Evolutionary conservation across 2,797 vertebrate species (phyloP).

Genomic region (Fratercula arctica): DNA sequence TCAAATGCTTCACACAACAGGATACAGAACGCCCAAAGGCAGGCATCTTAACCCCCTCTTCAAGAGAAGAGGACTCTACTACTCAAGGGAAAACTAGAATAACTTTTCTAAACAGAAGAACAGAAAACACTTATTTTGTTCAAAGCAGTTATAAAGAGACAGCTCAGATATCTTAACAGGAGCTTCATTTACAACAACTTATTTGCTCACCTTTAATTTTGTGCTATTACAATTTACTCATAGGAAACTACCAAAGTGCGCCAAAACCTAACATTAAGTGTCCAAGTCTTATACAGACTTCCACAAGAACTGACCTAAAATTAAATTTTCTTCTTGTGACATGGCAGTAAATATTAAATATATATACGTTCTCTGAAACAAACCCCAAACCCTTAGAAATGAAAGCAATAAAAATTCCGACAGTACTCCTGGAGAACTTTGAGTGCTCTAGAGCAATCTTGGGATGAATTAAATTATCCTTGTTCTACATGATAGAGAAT

Average conservation of each 20-base stretch:
- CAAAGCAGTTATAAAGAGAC: neutral
- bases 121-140: neutral
- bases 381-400: neutral
- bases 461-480: neutral
- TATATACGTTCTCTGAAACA: neutral
- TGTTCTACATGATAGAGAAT: neutral
- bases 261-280: neutral
- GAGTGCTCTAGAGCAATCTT: neutral
- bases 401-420: neutral
- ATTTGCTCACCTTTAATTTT: neutral
- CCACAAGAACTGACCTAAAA: neutral
- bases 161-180: neutral
- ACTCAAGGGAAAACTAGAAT: neutral
- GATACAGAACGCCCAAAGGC: neutral
- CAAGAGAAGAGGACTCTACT: neutral
- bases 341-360: neutral
- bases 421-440: neutral
- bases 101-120: neutral
- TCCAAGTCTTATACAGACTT: neutral
- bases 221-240: neutral
- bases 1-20: neutral
- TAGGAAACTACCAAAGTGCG: neutral
- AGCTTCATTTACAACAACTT: neutral
- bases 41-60: neutral
- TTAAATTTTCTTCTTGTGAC: neutral